Evolutionary conservation across 2,113 vertebrate genomes (phyloP), one percentile per base, ranked within the genome.

Genomic region (Pterocles gutturalis): DNA sequence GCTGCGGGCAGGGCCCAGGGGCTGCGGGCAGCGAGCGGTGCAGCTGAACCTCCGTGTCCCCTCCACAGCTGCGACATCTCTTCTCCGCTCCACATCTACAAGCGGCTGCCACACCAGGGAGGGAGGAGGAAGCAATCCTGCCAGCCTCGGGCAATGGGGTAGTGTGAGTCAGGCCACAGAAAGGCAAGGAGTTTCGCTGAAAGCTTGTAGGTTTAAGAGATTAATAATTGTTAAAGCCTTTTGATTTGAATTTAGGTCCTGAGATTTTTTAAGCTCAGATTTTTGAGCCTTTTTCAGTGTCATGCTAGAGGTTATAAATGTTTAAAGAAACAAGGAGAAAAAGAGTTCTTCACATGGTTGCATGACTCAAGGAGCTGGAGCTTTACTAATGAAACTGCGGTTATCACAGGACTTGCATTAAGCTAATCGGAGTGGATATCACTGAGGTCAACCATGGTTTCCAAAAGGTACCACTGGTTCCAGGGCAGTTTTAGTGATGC

Each of bases 371-470:
- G 57, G 45, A 87, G 62, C 66, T 65, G 54, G 18, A 83, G 53
- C 41, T 87, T 85, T 93, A 65, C 36, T 93, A 83, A 85, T 72
- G 41, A 94, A 95, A 76, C 49, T 53, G 60, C 38, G 55, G 34
- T 87, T 96, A 84, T 76, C 72, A 45, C 65, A 67, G 69, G 38
- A 54, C 67, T 95, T 76, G 60, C 83, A 92, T 89, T 84, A 87
- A 87, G 18, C 43, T 92, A 66, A 91, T 84, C 48, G 3, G 67
- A 78, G 43, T 55, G 77, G 38, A 9, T 69, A 71, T 34, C 8
- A 3, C 65, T 94, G 89, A 91, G 94, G 79, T 88, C 87, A 95
- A 67, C 80, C 87, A 67, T 86, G n/a, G 73, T 55, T 93, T 95
- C 93, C 93, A 45, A 77, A 83, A 78, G 53, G 73, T 76, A 55